These are phyloP conservation scores for Palaemon carinicauda DNA, from an alignment of 1,140 invertebrate species.

Conservation along the genomic window DNA sequence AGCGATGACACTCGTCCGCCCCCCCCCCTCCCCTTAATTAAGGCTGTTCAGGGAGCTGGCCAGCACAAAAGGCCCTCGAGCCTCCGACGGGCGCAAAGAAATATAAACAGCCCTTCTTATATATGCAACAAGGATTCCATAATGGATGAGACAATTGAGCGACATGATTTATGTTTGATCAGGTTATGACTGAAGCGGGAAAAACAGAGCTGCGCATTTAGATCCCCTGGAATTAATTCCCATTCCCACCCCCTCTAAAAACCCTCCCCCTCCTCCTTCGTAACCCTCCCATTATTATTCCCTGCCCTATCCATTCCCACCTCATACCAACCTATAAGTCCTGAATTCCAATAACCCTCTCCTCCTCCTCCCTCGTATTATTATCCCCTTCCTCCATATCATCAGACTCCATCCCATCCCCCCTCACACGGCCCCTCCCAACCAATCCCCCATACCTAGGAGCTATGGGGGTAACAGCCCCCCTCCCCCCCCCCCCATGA, in stretches of 20 bases:
- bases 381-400: not conserved
- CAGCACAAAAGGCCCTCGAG: too few relatives aligned
- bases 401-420: not conserved
- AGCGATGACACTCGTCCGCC: too few relatives aligned
- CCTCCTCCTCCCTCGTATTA: not conserved
- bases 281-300: too few relatives aligned
- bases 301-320: too few relatives aligned
- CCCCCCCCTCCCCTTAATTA: too few relatives aligned
- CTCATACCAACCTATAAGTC: not conserved
- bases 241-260: not conserved
- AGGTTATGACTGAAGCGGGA: conserved; percentile 1
- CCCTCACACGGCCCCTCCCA: too few relatives aligned
- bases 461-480: too few relatives aligned
- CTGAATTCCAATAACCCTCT: not conserved
- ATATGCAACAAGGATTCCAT: conserved; percentile 42
- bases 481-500: not conserved
- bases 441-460: too few relatives aligned
- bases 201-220: conserved; percentile 25
- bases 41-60: too few relatives aligned
- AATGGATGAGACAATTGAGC: conserved; percentile 38
- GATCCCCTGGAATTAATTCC: conserved; percentile 29
- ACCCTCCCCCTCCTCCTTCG: too few relatives aligned
- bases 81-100: too few relatives aligned
- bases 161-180: conserved; percentile 31
- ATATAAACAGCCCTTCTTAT: not conserved